Percentiles rank a stretch among this genome's conserved stretches.
phyloP scores from a whole-genome alignment of 2,113 vertebrate genomes.

The Tretioscincus oriximinensis region DNA sequence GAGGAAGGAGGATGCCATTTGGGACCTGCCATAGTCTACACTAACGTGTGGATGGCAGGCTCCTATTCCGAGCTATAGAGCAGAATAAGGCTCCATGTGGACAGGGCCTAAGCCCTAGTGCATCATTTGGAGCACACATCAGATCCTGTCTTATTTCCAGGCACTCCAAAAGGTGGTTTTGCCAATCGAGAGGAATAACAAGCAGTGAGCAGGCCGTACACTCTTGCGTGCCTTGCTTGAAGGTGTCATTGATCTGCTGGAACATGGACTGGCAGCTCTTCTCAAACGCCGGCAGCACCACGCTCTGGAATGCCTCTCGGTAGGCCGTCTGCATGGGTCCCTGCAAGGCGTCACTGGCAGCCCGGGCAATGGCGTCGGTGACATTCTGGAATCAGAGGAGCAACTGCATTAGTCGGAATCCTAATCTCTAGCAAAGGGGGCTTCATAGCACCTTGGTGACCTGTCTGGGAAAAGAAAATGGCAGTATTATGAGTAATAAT shows the following conservation, averaged over 20 bases:
- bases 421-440: too few relatives aligned
- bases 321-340: conserved; percentile 91
- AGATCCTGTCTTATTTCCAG: background rate
- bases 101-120: too few relatives aligned
- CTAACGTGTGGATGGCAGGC: too few relatives aligned
- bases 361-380: conserved; percentile 88
- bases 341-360: conserved; percentile 90
- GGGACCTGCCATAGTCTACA: too few relatives aligned
- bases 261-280: conserved; percentile 98
- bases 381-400: conserved; percentile 76
- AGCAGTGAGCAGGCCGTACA: conserved; percentile 76
- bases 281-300: conserved; percentile 92
- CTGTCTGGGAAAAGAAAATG: too few relatives aligned
- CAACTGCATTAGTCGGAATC: too few relatives aligned
- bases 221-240: conserved; percentile 95
- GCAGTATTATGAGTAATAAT: too few relatives aligned
- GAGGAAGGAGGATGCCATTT: too few relatives aligned
- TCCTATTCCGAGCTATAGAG: too few relatives aligned
- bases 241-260: conserved; percentile 98
- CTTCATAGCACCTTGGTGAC: background rate
- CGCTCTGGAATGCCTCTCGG: conserved; percentile 90
- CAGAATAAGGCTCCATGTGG: too few relatives aligned
- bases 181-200: accelerated
- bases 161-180: too few relatives aligned
- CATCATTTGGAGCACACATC: too few relatives aligned